Percentiles rank a stretch among this genome's conserved stretches.
Evolutionary conservation across 2,888 invertebrate genomes (phyloP).

Genomic region (Microplitis deprimator): DNA sequence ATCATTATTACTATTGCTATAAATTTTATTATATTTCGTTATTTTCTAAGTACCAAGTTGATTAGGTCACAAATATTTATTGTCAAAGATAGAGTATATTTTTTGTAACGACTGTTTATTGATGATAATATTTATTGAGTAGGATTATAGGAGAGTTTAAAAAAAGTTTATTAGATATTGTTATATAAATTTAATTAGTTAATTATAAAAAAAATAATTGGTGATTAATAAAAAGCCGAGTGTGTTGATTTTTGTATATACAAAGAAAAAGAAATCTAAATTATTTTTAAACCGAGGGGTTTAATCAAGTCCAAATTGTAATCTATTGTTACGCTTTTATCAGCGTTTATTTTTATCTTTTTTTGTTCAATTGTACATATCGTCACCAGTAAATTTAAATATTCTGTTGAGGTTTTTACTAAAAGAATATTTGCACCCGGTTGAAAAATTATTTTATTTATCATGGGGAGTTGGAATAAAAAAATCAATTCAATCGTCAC

Average conservation of each 20-base stretch:
- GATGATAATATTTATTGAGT: background rate
- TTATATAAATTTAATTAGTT: background rate
- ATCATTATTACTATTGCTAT: background rate
- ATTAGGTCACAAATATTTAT: background rate
- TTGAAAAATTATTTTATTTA: background rate
- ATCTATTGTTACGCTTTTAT: too few relatives aligned
- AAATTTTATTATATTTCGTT: background rate
- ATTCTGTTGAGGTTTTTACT: background rate
- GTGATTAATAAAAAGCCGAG: background rate
- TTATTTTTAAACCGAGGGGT: background rate
- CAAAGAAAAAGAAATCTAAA: background rate
- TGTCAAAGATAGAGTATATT: background rate
- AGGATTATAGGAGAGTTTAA: background rate
- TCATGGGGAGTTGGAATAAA: background rate
- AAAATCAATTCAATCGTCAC: constrained; percentile 1
- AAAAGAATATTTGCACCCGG: background rate
- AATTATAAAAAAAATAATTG: background rate
- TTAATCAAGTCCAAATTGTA: background rate
- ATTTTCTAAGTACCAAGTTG: background rate
- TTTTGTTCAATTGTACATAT: background rate
- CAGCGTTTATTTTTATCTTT: too few relatives aligned
- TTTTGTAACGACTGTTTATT: background rate
- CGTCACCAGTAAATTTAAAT: background rate
- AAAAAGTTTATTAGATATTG: background rate
- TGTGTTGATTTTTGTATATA: background rate